Base-by-base conservation (phyloP, 2,797 vertebrate species). In the Alauda arvensis region DNA sequence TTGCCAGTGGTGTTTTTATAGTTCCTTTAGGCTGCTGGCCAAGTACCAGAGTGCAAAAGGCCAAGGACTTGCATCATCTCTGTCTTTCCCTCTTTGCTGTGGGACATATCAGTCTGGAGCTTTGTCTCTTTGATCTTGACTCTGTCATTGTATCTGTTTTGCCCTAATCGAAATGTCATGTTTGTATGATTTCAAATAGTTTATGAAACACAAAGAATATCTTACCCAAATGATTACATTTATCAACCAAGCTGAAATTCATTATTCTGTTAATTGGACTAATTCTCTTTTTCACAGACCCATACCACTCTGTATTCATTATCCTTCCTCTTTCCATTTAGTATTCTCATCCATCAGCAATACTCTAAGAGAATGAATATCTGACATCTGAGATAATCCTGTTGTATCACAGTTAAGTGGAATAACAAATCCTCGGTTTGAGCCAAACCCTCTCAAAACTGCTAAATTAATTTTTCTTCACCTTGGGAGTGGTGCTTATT, bases 401-500 rank as follows among this genome's bases (percentile, higher is more conserved):
- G 16, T 75, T 89, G 81, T 57, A 19, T 42, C 65, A 59, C 59
- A 52, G 68, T 75, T 59, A 77, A 88, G 49, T 72, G 79, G 80
- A 87, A 78, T 74, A 83, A 94, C 70, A 82, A 70, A 79, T 72
- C 65, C 71, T 84, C 42, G 78, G 66, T 79, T 91, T 88, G 77
- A 77, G 45, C 12, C 62, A 68, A 51, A 26, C 46, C 56, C 24
- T 4, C 37, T 87, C n/a, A 34, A 65, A 67, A 74, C 59, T 86
- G 83, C 33, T 34, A 12, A 65, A 75, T 83, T 53, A 51, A 80
- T 94, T 84, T 43, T 62, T 85, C 49, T 52, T 69, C 37, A 56
- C 21, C 56, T 66, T 1, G 25, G 62, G 59, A 77, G 42, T 25
- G 42, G 63, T 78, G 28, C 34, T 83, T 87, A 45, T 90, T 93